Evolutionary conservation across 2,113 vertebrate genomes (phyloP).

Genomic region (Campylomormyrus tamandua): DNA sequence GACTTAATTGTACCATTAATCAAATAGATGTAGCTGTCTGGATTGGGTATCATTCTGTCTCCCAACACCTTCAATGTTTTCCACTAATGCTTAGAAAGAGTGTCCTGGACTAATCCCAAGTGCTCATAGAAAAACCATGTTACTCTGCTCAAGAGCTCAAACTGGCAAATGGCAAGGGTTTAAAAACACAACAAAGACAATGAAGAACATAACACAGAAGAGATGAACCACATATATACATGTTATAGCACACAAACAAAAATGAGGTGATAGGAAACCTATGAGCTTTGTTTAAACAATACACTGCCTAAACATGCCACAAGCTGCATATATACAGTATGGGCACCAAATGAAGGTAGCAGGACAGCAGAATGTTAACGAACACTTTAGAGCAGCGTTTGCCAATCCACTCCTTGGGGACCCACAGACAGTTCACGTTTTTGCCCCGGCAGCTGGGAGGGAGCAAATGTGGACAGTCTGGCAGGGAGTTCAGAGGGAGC

Average conservation of each 20-base stretch:
- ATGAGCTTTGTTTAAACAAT: constrained; percentile 66
- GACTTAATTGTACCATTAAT: constrained; percentile 31
- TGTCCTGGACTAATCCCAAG: not conserved
- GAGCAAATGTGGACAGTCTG: not conserved
- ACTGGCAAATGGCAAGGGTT: not conserved
- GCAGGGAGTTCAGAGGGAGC: not conserved
- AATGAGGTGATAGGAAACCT: constrained; percentile 34
- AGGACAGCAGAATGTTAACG: constrained; percentile 43
- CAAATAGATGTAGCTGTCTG: constrained; percentile 25
- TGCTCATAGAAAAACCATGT: not conserved
- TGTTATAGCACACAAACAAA: not conserved
- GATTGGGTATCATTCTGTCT: constrained; percentile 19
- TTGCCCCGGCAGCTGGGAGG: not conserved
- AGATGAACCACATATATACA: not conserved
- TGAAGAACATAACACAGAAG: not conserved
- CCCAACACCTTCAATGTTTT: constrained; percentile 25
- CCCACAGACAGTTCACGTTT: not conserved
- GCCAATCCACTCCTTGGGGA: not conserved
- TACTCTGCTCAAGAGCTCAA: not conserved
- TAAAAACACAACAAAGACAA: not conserved
- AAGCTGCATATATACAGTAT: constrained; percentile 67
- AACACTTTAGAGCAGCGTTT: constrained; percentile 57
- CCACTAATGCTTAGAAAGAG: constrained; percentile 2
- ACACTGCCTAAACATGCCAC: constrained; percentile 67
- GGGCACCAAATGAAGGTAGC: constrained; percentile 62